Conservation (phyloP, 2,888 invertebrate species). For the Glyphotaelius pellucidus region DNA sequence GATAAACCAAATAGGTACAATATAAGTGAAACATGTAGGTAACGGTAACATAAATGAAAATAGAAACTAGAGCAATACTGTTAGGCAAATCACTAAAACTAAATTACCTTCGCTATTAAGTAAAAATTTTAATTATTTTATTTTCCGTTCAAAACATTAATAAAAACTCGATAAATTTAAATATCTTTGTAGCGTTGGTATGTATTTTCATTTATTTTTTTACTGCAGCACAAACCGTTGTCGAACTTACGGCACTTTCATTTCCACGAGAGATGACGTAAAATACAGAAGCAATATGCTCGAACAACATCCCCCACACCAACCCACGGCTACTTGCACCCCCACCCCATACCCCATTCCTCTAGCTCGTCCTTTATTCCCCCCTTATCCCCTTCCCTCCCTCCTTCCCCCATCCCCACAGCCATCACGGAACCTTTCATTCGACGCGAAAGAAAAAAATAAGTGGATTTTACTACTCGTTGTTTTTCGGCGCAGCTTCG, state of each 20-base stretch:
- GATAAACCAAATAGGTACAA: too few species aligned
- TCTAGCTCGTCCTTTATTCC: slow-evolving; percentile 59
- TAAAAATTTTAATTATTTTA: not conserved
- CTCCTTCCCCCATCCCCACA: slow-evolving; percentile 64
- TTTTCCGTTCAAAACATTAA: not conserved
- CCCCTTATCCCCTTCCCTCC: not conserved
- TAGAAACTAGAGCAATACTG: too few species aligned
- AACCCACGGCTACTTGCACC: slow-evolving; percentile 70
- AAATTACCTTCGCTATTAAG: too few species aligned
- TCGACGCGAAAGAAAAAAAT: slow-evolving; percentile 76
- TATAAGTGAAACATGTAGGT: too few species aligned
- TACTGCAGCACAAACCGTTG: slow-evolving; percentile 52
- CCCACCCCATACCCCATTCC: slow-evolving; percentile 59
- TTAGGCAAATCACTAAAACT: too few species aligned
- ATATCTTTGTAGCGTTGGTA: not conserved
- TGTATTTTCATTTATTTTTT: slow-evolving; percentile 46
- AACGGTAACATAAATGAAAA: too few species aligned
- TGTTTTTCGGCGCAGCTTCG: slow-evolving; percentile 67
- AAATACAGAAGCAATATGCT: slow-evolving; percentile 81
- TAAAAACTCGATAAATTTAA: not conserved
- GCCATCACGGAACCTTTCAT: slow-evolving; percentile 72
- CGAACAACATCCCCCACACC: slow-evolving; percentile 72
- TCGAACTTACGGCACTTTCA: slow-evolving; percentile 65
- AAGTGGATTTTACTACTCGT: slow-evolving; percentile 78
- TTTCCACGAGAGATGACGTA: slow-evolving; percentile 73